Conservation (phyloP, 1,140 invertebrate species). For the Phymastichus coffea region DNA sequence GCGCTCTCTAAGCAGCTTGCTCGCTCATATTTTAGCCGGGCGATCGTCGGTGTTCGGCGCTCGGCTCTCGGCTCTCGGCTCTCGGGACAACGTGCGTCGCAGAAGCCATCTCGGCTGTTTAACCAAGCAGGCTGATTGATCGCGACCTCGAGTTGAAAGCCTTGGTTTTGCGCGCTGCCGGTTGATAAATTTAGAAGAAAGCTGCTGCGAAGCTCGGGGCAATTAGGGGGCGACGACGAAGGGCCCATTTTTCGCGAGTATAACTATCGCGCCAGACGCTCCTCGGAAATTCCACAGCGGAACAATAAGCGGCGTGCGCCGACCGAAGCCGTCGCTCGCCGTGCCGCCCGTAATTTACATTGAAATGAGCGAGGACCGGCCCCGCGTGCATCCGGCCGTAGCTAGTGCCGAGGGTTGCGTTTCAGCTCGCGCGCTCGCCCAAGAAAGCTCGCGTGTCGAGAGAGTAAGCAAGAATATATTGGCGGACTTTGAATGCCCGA, state of each 20-base stretch:
- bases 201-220: too few relatives aligned
- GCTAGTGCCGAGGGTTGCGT: too few relatives aligned
- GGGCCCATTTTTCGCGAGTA: not conserved
- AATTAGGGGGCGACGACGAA: not conserved
- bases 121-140: too few relatives aligned
- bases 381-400: too few relatives aligned
- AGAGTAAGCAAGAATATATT: not conserved
- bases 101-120: too few relatives aligned
- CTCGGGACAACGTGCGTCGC: too few relatives aligned
- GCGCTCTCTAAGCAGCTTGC: too few relatives aligned
- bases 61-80: too few relatives aligned
- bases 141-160: not conserved
- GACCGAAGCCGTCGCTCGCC: conserved; percentile 40
- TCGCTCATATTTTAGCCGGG: not conserved
- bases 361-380: conserved; percentile 38
- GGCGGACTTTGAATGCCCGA: not conserved
- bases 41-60: not conserved
- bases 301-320: conserved; percentile 46
- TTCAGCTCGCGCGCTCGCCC: too few relatives aligned
- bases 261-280: not conserved
- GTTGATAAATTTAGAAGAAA: too few relatives aligned
- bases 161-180: not conserved
- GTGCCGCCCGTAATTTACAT: conserved; percentile 45
- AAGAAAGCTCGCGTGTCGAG: conserved; percentile 19
- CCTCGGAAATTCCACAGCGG: conserved; percentile 26